Conservation (phyloP, 2,888 invertebrate genomes). For the Cryptocephalus primarius region DNA sequence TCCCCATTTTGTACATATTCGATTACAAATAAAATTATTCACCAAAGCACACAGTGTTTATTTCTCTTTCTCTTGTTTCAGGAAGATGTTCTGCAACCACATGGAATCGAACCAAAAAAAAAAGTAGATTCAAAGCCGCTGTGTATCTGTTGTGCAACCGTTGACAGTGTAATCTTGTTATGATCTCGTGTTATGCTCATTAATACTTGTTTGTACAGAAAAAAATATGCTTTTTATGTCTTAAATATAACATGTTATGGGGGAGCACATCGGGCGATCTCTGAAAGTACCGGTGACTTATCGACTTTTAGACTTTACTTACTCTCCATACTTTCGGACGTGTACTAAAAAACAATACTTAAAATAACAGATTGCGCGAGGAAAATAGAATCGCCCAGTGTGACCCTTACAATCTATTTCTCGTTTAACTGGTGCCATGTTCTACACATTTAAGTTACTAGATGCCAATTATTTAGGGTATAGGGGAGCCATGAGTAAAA, state of each 20-base stretch:
- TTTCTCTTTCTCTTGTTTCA: constrained; percentile 17
- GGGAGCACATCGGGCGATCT: too few species aligned
- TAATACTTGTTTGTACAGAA: constrained; percentile 37
- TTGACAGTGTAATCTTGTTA: constrained; percentile 30
- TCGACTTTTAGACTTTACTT: too few species aligned
- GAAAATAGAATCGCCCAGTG: background rate
- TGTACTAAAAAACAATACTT: too few species aligned
- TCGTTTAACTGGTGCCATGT: constrained; percentile 24
- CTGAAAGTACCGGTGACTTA: too few species aligned
- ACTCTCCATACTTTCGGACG: too few species aligned
- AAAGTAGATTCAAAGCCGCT: constrained; percentile 19
- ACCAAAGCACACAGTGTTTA: background rate
- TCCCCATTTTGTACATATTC: background rate
- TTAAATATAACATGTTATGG: background rate
- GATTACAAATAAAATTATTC: background rate
- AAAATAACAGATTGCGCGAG: too few species aligned
- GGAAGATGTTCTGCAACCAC: constrained; percentile 17
- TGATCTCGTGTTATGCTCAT: constrained; percentile 39
- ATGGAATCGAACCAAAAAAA: constrained; percentile 13
- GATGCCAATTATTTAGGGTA: constrained; percentile 18
- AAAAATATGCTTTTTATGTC: constrained; percentile 26
- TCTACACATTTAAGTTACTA: constrained; percentile 12
- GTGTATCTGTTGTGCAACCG: constrained; percentile 28
- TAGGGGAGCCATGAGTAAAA: constrained; percentile 10
- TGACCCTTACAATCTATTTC: constrained; percentile 5